Conservation (phyloP, 2,113 vertebrate species). For the Glareola pratincola region DNA sequence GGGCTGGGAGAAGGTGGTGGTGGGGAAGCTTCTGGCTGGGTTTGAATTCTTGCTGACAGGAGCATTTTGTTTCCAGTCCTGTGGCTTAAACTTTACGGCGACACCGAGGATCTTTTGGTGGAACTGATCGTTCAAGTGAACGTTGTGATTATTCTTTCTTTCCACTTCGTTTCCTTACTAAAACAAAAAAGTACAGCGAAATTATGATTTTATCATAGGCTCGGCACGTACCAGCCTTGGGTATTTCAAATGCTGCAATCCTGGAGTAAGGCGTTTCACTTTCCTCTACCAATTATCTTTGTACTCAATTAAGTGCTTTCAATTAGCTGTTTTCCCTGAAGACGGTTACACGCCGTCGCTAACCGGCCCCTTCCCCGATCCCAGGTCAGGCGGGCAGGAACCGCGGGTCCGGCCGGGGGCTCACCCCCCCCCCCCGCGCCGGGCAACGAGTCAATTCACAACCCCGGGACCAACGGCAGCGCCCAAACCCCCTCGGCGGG, state of each 20-base stretch:
- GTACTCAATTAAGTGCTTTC: not conserved
- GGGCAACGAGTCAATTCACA: fast-evolving
- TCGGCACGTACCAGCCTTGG: fast-evolving
- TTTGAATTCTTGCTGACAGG: not conserved
- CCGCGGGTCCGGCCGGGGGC: too few species aligned
- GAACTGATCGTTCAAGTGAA: fast-evolving
- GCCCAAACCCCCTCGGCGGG: fast-evolving
- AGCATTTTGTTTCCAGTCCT: not conserved
- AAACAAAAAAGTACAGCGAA: not conserved
- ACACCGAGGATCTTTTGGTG: not conserved
- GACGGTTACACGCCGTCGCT: not conserved
- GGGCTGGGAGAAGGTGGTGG: too few species aligned
- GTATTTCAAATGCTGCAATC: fast-evolving
- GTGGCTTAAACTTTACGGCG: not conserved
- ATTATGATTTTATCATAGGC: not conserved
- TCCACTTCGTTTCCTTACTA: fast-evolving
- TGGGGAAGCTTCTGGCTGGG: not conserved
- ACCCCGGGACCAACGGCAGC: not conserved
- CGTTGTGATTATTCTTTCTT: fast-evolving
- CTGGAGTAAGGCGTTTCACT: not conserved
- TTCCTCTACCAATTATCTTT: not conserved
- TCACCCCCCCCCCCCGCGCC: not conserved
- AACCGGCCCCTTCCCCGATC: not conserved
- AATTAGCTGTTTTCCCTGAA: fast-evolving
- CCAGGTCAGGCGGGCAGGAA: not conserved